phyloP scores from a whole-genome alignment of 2,113 vertebrate species.

The Hydrolagus affinis region DNA sequence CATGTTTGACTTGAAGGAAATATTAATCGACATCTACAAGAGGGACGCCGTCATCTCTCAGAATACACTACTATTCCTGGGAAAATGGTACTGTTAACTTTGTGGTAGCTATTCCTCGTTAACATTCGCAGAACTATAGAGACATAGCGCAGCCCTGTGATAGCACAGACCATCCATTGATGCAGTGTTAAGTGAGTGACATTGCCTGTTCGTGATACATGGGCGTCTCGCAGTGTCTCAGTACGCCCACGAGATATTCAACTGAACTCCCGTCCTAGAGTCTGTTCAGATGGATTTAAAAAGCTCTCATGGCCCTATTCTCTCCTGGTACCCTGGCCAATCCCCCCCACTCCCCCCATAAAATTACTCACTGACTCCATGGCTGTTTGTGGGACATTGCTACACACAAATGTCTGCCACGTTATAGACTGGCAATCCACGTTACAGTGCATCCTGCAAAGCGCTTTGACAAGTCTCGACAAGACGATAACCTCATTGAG shows the following conservation, averaged over 20 bases:
- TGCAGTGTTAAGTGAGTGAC: not conserved
- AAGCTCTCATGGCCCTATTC: not conserved
- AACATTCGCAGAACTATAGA: not conserved
- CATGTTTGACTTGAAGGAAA: slow-evolving; percentile 42
- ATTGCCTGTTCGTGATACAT: no score
- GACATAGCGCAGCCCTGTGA: not conserved
- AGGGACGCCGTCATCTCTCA: not conserved
- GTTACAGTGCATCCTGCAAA: not conserved
- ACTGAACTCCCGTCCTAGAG: no score
- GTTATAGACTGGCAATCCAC: not conserved
- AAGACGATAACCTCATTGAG: no score
- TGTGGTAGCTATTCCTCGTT: not conserved
- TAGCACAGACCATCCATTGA: not conserved
- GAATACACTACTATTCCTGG: not conserved
- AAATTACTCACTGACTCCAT: not conserved
- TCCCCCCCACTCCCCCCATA: not conserved
- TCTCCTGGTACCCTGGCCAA: not conserved
- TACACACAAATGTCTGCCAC: not conserved
- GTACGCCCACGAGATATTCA: not conserved
- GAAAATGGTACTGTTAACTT: not conserved
- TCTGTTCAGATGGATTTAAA: not conserved
- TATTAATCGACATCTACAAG: slow-evolving; percentile 35
- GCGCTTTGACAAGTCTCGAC: not conserved
- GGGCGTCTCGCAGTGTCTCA: no score
- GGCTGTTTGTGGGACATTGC: not conserved